These are phyloP conservation scores for Agapornis roseicollis DNA, from an alignment of 2,113 vertebrate genomes.

Conservation along the genomic window DNA sequence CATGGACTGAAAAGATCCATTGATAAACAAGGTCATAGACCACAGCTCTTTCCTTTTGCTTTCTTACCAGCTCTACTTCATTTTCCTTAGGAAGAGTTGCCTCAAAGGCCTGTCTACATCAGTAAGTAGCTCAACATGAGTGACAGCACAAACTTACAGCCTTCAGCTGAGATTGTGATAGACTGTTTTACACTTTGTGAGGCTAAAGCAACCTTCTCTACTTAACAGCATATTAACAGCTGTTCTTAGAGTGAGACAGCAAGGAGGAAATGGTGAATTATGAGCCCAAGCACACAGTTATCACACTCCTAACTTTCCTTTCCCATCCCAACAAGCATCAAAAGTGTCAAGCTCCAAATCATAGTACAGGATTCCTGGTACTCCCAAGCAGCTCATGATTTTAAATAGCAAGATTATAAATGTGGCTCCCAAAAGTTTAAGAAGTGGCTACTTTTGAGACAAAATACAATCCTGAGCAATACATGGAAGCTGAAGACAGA, in stretches of 20 bases:
- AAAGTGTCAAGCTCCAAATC: neutral
- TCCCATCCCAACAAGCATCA: neutral
- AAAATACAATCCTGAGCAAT: neutral
- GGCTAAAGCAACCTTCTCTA: neutral
- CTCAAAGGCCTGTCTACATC: neutral
- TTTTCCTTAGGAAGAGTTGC: neutral
- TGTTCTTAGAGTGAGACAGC: neutral
- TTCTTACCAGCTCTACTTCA: neutral
- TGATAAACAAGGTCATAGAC: neutral
- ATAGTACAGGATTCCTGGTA: neutral
- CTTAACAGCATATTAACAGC: neutral
- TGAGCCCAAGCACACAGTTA: neutral
- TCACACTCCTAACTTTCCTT: neutral
- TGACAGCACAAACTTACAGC: neutral
- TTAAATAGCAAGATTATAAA: neutral
- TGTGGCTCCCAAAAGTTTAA: neutral
- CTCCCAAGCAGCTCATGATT: neutral
- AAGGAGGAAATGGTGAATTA: neutral
- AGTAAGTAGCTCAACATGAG: neutral
- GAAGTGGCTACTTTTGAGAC: neutral
- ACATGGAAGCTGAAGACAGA: neutral
- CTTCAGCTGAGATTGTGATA: neutral
- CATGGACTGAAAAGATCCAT: fast-evolving
- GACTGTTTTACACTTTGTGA: neutral
- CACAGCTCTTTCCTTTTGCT: neutral